Percentiles rank a stretch among this genome's conserved stretches.
phyloP scores from a whole-genome alignment of 2,113 vertebrate species.

The Xiphophorus hellerii region DNA sequence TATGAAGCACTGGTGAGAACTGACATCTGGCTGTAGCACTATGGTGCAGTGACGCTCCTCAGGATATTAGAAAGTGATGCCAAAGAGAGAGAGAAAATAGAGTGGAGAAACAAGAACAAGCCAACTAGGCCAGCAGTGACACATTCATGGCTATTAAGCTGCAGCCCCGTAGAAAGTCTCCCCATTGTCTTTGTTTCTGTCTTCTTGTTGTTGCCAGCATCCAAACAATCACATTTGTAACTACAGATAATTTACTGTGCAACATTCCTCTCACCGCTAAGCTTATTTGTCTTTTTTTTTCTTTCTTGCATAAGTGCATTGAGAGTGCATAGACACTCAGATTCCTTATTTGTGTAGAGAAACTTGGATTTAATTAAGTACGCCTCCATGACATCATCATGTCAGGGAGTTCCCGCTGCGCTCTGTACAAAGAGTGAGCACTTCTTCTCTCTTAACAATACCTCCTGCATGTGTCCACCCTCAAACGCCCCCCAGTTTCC shows the following conservation, averaged over 20 bases:
- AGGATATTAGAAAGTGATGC: slow-evolving; percentile 64
- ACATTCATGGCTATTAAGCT: slow-evolving; percentile 28
- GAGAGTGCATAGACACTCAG: background rate
- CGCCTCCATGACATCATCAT: slow-evolving; percentile 47
- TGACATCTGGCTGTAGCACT: slow-evolving; percentile 62
- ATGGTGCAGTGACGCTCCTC: slow-evolving; percentile 53
- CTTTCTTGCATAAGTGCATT: background rate
- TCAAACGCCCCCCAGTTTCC: slow-evolving; percentile 68
- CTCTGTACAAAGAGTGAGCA: slow-evolving; percentile 18
- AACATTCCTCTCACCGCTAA: slow-evolving; percentile 52
- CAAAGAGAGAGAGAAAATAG: slow-evolving; percentile 53
- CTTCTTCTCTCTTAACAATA: slow-evolving; percentile 3
- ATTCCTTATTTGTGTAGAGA: background rate
- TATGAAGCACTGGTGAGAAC: slow-evolving; percentile 56
- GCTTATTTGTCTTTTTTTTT: background rate
- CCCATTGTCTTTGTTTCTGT: slow-evolving; percentile 12
- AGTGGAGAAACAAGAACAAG: slow-evolving; percentile 48
- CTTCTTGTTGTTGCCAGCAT: background rate
- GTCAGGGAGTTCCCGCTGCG: slow-evolving; percentile 46
- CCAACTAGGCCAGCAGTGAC: slow-evolving; percentile 68
- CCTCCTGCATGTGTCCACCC: slow-evolving; percentile 32
- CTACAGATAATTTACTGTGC: slow-evolving; percentile 2
- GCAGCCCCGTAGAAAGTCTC: slow-evolving; percentile 25
- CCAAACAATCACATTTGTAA: background rate
- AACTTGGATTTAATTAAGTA: slow-evolving; percentile 22